Evolutionary conservation across 2,888 invertebrate genomes (phyloP).

Genomic region (Lasioglossum oenotherae): DNA sequence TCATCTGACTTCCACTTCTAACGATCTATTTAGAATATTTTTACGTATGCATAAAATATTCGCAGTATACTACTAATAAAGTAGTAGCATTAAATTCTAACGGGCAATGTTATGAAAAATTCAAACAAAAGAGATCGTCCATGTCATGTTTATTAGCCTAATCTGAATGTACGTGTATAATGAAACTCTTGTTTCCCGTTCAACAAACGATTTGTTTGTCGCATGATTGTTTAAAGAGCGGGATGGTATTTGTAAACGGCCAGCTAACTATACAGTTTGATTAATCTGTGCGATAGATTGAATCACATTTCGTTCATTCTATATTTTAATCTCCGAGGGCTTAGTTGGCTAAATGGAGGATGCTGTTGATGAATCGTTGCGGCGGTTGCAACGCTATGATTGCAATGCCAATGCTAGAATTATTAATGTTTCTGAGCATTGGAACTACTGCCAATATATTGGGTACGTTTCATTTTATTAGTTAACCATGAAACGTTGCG

Average conservation of each 20-base stretch:
- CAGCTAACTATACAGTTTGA: background rate
- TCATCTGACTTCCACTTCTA: background rate
- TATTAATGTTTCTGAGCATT: background rate
- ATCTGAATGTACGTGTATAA: background rate
- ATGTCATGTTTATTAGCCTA: background rate
- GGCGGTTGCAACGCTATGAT: background rate
- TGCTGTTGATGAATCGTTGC: background rate
- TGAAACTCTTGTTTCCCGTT: background rate
- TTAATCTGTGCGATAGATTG: background rate
- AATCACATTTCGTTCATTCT: background rate
- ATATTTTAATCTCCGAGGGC: background rate
- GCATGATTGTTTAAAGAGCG: background rate
- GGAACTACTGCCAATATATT: slow-evolving; percentile 9
- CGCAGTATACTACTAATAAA: too few relatives aligned
- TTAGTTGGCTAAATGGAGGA: background rate
- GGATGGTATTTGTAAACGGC: background rate
- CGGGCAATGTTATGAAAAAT: background rate
- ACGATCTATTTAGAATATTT: background rate
- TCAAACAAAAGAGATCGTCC: background rate
- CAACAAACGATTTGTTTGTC: background rate
- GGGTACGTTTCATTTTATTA: slow-evolving; percentile 42
- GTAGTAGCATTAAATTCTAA: background rate
- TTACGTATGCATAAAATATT: background rate
- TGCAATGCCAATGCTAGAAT: slow-evolving; percentile 12
- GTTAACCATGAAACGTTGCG: slow-evolving; percentile 33